These are phyloP conservation scores for Engraulis encrasicolus DNA, from an alignment of 2,113 vertebrate genomes.

Conservation along the genomic window DNA sequence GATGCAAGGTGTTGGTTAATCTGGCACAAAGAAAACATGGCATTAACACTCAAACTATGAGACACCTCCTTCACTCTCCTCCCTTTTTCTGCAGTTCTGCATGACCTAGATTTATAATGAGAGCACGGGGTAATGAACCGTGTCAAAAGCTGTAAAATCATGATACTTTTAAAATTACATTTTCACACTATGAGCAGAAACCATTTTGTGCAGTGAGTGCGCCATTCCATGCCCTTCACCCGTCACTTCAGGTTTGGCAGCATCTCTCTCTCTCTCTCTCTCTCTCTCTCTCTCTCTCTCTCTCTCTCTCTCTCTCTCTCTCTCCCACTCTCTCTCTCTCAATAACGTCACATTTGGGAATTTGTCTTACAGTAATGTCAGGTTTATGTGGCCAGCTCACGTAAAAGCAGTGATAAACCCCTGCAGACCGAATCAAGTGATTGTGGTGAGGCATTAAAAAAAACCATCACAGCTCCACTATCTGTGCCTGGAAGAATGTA, in stretches of 20 bases:
- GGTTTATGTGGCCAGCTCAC: neutral
- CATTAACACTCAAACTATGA: constrained; percentile 34
- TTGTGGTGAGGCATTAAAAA: neutral
- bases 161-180: constrained; percentile 15
- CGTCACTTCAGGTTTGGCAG: neutral
- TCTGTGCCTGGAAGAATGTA: neutral
- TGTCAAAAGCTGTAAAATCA: constrained; percentile 53
- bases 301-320: neutral
- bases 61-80: constrained; percentile 14
- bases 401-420: neutral
- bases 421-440: neutral
- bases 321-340: too few species aligned
- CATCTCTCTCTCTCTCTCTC: neutral
- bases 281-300: neutral
- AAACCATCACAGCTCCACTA: neutral
- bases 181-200: constrained; percentile 5
- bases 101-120: constrained; percentile 56
- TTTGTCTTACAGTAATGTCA: constrained; percentile 14
- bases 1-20: constrained; percentile 28
- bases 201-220: neutral
- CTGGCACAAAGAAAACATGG: constrained; percentile 20
- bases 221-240: too few species aligned
- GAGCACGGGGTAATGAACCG: constrained; percentile 32
- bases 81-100: constrained; percentile 36
- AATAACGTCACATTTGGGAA: neutral